phyloP scores from a whole-genome alignment of 2,888 invertebrate genomes.

The Diarsia brunnea region DNA sequence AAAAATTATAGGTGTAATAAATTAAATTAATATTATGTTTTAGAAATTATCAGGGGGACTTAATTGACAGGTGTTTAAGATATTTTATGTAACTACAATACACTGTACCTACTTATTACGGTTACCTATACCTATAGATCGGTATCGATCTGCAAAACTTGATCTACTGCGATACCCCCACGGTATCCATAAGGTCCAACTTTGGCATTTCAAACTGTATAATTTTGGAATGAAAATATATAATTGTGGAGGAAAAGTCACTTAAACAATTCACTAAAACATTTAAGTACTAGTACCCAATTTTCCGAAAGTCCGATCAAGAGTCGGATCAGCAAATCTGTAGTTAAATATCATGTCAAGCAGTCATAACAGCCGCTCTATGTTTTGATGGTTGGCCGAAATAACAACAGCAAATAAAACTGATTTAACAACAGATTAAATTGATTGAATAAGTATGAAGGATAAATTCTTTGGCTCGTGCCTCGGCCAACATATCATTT shows the following conservation, averaged over 20 bases:
- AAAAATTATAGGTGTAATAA: neutral
- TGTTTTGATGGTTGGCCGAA: slow-evolving; percentile 15
- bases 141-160: too few relatives aligned
- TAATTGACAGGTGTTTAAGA: neutral
- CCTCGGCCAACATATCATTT: slow-evolving; percentile 9
- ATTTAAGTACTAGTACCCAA: neutral
- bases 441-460: slow-evolving; percentile 38
- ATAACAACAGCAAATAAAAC: slow-evolving; percentile 20
- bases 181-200: too few relatives aligned
- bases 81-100: neutral
- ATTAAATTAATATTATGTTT: neutral
- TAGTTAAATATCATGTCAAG: slow-evolving; percentile 1
- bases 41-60: neutral
- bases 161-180: too few relatives aligned
- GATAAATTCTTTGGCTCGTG: slow-evolving; percentile 33
- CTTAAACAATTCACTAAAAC: neutral
- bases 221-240: neutral
- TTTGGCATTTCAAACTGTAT: too few relatives aligned
- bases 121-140: too few relatives aligned
- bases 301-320: neutral
- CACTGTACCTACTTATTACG: neutral
- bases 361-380: neutral
- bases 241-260: neutral
- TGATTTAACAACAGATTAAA: slow-evolving; percentile 27
- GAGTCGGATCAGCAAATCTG: slow-evolving; percentile 1